Base-by-base conservation (phyloP, 2,888 invertebrate species). In the Camponotus fellah region DNA sequence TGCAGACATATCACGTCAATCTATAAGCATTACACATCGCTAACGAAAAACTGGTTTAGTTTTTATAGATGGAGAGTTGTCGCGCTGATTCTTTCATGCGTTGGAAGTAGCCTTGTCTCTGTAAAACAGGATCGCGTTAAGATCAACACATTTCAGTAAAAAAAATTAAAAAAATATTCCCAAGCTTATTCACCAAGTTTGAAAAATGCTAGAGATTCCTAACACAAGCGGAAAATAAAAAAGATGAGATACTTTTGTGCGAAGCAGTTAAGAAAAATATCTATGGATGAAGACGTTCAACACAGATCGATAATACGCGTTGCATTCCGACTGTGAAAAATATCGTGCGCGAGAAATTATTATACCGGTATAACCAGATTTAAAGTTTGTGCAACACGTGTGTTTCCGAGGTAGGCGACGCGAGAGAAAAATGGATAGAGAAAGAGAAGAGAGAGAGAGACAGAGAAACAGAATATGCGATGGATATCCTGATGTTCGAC, bases 301-400 rank as follows among this genome's bases (percentile, higher is more conserved):
- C 34, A 34, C 46, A 46, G 58, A 69, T 79, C 34, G 79, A 79
- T 69, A 79, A 68, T 14, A 46, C 46, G 34, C 21, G 32, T 37
- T 49, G 46, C 17, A 79, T 79, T 79, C 34, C 60, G 72, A 60
- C 34, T 60, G 60, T 46, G 60, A 12, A 37, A 72, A 60, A 37
- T 62, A 62, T 72, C 46, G 46, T 46, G 72, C n/a, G n/a, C 62
- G 79, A 77, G 82, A 56, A 76, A 68, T 77, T 77, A 40, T 76
- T 56, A 76, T 82, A 56, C 49, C 53, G 21, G 40, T 49, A 69
- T 84, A 84, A 84, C 32, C 69, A 69, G 84, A 84, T 84, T 84
- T 84, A 82, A 83, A 84, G 84, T 82, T 83, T 37, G 82, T 26
- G 84, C 82, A 83, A 84, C 82, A 84, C 84, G 84, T 84, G 82